Base-by-base conservation (phyloP, 2,113 vertebrate species). In the Heterotis niloticus region DNA sequence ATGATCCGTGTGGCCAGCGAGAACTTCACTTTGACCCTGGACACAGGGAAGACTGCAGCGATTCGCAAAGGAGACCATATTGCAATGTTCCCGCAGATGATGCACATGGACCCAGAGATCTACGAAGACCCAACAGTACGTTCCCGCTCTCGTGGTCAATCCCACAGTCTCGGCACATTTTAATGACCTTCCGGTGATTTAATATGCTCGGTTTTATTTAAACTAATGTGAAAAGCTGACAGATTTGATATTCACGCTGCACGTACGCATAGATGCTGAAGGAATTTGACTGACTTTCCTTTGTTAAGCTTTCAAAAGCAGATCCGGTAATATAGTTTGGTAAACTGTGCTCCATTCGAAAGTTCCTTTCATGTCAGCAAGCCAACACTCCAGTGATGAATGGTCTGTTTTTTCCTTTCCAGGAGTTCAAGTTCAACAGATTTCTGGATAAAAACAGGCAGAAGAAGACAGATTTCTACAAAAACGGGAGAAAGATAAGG, bases 61-160 rank as follows among this genome's bases (percentile, higher is more conserved):
- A 78, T 89, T 44, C 83, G 88, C 34, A 88, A 86, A 82, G 88
- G 87, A 80, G 87, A 89, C 78, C 78, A 82, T 73, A 83, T 89
- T 54, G 84, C 84, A 44, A 78, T 89, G 59, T 89, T 84, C 76
- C 88, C 88, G 12, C 87, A 87, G 72, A 78, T 87, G 56, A 77
- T 88, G 29, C 88, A 89, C 77, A 67, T 86, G 78, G 86, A 89
- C 56, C 85, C 85, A 51, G 85, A 88, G 1, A 82, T 89, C 68
- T 88, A 86, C 78, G 80, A 83, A 5, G 17, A 85, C 44, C 88
- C 88, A 1, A 78, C 72, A 72, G 88, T 89, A 82, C 64, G 54
- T 57, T 34, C 26, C 28, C 24, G 56, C 72, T 28, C 10, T 44
- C 7, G 34, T 44, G 34, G 34, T 44, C 34, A 44, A 44, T 44